Base-by-base conservation (phyloP, 2,113 vertebrate genomes). In the Plectropomus leopardus region DNA sequence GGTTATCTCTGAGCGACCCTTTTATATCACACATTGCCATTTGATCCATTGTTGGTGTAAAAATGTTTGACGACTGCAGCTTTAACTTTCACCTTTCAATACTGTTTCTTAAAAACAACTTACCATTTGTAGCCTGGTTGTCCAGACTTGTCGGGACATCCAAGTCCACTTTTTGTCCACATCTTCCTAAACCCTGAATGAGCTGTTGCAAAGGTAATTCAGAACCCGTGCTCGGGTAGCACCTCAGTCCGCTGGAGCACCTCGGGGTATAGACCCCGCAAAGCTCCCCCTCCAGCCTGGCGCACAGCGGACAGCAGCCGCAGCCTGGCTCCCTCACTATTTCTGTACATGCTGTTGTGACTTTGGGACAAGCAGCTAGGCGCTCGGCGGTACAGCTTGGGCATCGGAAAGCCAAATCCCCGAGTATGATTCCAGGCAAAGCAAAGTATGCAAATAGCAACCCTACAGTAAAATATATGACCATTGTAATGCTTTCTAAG, bases 241-340 rank as follows among this genome's bases (percentile, higher is more conserved):
- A 98, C 89, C 95, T 95, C 73, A 97, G 92, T 55, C 96, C 95
- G 21, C 90, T 94, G 77, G 94, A 96, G 94, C 97, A 99, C 83
- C 96, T 94, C 0, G 96, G 96, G 5, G 96, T 96, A 92, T 98
- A 97, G 36, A 98, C 97, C 30, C 97, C 97, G 76, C 97, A 98
- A 1, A 91, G 85, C 82, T 97, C 96, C 48, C 95, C 95, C 78
- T 95, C 93, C 81, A 88, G 78, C 67, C 94, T 86, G 63, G 96
- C 96, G 79, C 96, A 97, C 75, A 96, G 94, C 1, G 96, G 96
- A 53, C 96, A 96, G 94, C 97, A 98, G 83, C 97, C 97, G 44
- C 97, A 97, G 86, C 96, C 96, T 4, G 95, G 95, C 87, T 97
- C 96, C 47, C 96, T 89, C 73, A 96, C 95, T 47, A 97, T 93